Evolutionary conservation across 2,888 invertebrate species (phyloP), one percentile per base, ranked within the genome.

Genomic region (Erannis defoliaria): DNA sequence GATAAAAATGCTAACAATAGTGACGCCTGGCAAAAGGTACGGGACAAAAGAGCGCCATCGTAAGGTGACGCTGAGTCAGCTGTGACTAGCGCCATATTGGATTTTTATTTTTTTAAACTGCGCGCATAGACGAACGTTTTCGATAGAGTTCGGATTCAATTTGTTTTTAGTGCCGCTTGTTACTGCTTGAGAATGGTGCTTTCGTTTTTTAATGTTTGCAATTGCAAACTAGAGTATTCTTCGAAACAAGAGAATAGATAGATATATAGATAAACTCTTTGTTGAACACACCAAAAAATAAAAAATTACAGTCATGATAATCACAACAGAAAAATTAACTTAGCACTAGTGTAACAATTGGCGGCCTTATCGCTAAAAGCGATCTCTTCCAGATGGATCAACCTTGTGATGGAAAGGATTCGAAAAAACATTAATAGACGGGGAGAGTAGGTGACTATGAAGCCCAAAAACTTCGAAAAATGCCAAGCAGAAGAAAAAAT

Each of bases 61-160:
- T 80, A 84, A 87, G 85, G 83, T 86, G 84, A 76, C 78, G 89
- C 86, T 80, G 88, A 89, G 81, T 90, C 89, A 90, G 90, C 89
- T 89, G 88, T 81, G 80, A 81, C 78, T 77, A 72, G 74, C 75
- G 82, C 86, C 86, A 89, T 88, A 72, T 88, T 87, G 82, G 73
- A 79, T 77, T 80, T 86, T 84, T 82, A 78, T 75, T 84, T 85
- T 85, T 88, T 85, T 76, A 72, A 83, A 85, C 76, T 80, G 79
- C 78, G 71, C 71, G 72, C 77, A 79, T 79, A 81, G 80, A 79
- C 81, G 82, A 82, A 77, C 79, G 68, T 70, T 76, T 40, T 73
- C 75, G 70, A 80, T 80, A 75, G 78, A 74, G 74, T 75, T 75
- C 66, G 68, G 59, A 74, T 75, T 78, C 76, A 70, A 73, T 78